Evolutionary conservation across 1,140 invertebrate genomes (phyloP), one percentile per base, ranked within the genome.

Genomic region (Glossosoma conforme): DNA sequence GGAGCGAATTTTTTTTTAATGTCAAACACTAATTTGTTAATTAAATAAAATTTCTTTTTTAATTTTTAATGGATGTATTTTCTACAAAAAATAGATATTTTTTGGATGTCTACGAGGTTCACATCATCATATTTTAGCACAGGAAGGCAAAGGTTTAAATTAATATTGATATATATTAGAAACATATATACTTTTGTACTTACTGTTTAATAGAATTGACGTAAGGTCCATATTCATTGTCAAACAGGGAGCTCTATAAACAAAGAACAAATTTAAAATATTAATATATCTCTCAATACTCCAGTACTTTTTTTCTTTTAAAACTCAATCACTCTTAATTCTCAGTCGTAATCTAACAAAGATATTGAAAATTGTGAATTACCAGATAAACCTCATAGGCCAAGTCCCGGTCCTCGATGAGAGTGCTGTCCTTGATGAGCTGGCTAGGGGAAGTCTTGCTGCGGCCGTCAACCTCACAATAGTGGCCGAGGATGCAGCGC

Each of bases 311-410:
- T n/a, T n/a, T n/a, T n/a, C n/a, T n/a, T n/a, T n/a, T n/a, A n/a
- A n/a, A n/a, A n/a, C n/a, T n/a, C n/a, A n/a, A n/a, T n/a, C n/a
- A n/a, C n/a, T n/a, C n/a, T n/a, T n/a, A n/a, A n/a, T n/a, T n/a
- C n/a, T n/a, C n/a, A n/a, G n/a, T n/a, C n/a, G n/a, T n/a, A n/a
- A n/a, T n/a, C n/a, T n/a, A n/a, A n/a, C n/a, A n/a, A n/a, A n/a
- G n/a, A n/a, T n/a, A n/a, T n/a, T n/a, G n/a, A n/a, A n/a, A n/a
- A n/a, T n/a, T n/a, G n/a, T n/a, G n/a, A 64, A 68, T 75, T 80
- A 89, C 86, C 73, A 87, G 67, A 68, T 84, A 85, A 8, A 88
- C 76, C 78, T 92, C 87, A 65, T 81, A 81, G 1, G 88, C 82
- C 15, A 92, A 72, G 60, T 82, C 68, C 44, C 75, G 75, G 65